Evolutionary conservation across 2,797 vertebrate species (phyloP), one percentile per base, ranked within the genome.

Genomic region (Amazona ochrocephala): DNA sequence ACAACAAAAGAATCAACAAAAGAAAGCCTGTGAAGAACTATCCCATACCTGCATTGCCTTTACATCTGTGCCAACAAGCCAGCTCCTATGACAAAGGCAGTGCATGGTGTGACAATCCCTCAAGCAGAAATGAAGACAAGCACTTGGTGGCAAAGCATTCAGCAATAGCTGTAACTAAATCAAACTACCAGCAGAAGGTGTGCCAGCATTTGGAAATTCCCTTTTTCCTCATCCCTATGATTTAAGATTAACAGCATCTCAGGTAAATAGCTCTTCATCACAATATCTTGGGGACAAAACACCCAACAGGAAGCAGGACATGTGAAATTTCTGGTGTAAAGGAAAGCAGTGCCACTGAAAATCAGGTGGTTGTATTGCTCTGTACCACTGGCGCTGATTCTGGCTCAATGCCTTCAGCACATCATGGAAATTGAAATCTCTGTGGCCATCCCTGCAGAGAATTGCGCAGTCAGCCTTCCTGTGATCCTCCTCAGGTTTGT

Each of bases 31-130:
- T 32, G 24, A 54, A 86, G 50, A 68, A 53, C 22, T 9, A 8
- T 11, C 41, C 29, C 2, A 1, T 61, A 27, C 32, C 41, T 24
- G 24, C 10, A 4, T 26, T 39, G 68, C 58, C 7, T 58, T 54
- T 65, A 14, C 0, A 0, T 26, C 22, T 54, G 29, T 47, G 26
- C 42, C 58, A 54, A 5, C 0, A 1, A 24, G 41, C 10, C 32
- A 18, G 42, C 5, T 4, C 22, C 37, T 10, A 12, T 2, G 27
- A 15, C 3, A 4, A 61, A 42, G 12, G 29, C 60, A 72, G 30
- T 5, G 12, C 42, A 48, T 66, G 13, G 3, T 45, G 11, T 24
- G 47, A 86, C n/a, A 50, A 37, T n/a, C 24, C 13, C 42, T 22
- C 41, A 23, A 24, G 32, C 24, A 81, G 48, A 44, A 42, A 39